phyloP scores from a whole-genome alignment of 1,140 invertebrate species.

The Meteorus sp. region DNA sequence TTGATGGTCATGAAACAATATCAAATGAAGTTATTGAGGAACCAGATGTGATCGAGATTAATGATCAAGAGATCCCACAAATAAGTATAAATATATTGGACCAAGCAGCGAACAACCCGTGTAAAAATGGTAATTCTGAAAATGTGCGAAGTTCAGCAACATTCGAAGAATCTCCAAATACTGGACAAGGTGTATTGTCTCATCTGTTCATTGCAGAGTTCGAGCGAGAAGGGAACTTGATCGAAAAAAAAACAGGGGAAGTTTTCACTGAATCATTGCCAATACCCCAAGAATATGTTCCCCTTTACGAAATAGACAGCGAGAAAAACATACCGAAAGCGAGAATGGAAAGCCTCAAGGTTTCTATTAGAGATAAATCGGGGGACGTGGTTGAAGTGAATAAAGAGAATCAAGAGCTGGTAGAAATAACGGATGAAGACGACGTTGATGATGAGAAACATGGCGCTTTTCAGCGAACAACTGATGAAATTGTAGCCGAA shows the following conservation, averaged over 20 bases:
- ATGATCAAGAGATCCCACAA: slow-evolving; percentile 73
- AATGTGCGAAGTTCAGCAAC: slow-evolving; percentile 8
- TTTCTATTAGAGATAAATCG: too few species aligned
- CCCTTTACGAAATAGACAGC: too few species aligned
- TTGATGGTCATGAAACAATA: slow-evolving; percentile 80
- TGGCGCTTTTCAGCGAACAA: slow-evolving; percentile 40
- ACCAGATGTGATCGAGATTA: slow-evolving; percentile 77
- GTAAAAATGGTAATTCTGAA: background rate
- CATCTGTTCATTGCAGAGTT: too few species aligned
- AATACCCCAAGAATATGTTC: too few species aligned
- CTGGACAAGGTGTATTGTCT: too few species aligned
- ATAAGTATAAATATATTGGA: slow-evolving; percentile 73
- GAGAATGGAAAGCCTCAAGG: too few species aligned
- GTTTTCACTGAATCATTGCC: too few species aligned
- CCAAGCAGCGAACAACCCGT: slow-evolving; percentile 47
- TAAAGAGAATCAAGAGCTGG: slow-evolving; percentile 3
- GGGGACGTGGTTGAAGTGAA: slow-evolving; percentile 39
- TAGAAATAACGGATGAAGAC: slow-evolving; percentile 29
- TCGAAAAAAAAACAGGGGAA: too few species aligned
- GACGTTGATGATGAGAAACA: slow-evolving; percentile 44
- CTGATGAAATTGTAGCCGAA: slow-evolving; percentile 15
- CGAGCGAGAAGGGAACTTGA: too few species aligned
- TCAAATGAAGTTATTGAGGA: slow-evolving; percentile 82
- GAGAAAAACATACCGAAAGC: too few species aligned
- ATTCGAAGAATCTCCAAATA: too few species aligned